Percentiles rank a stretch among this genome's conserved stretches.
Evolutionary conservation across 2,888 invertebrate species (phyloP).

Genomic region (Acronicta leporina): DNA sequence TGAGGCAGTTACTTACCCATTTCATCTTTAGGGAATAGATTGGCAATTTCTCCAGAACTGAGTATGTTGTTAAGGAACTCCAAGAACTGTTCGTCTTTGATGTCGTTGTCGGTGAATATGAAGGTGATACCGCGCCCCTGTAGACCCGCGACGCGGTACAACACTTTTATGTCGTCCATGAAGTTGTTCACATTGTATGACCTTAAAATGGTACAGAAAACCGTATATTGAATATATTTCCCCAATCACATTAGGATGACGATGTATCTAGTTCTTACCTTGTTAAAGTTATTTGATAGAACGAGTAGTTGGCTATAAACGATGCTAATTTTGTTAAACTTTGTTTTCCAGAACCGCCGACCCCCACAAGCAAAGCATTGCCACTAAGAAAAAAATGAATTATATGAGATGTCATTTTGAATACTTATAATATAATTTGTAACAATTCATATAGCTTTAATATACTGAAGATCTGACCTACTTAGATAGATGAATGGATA

Average conservation of each 20-base stretch:
- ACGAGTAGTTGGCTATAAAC: conserved; percentile 94
- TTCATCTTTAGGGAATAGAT: conserved; percentile 96
- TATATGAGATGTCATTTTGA: no score
- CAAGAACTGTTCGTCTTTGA: conserved; percentile 96
- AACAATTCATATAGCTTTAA: no score
- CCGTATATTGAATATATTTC: background rate
- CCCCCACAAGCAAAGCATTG: conserved; percentile 95
- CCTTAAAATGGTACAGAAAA: conserved; percentile 77
- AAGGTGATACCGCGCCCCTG: conserved; percentile 94
- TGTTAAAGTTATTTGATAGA: conserved; percentile 95
- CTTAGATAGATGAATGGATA: background rate
- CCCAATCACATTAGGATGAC: background rate
- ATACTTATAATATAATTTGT: no score
- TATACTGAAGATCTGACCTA: no score
- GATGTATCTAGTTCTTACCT: conserved; percentile 83
- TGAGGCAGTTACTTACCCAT: conserved; percentile 90
- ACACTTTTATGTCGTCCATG: conserved; percentile 95
- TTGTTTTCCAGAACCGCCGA: conserved; percentile 97
- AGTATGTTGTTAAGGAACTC: conserved; percentile 96
- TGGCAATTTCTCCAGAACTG: conserved; percentile 96
- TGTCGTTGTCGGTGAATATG: conserved; percentile 97
- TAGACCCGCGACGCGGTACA: conserved; percentile 94
- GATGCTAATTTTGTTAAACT: conserved; percentile 95
- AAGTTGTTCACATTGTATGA: conserved; percentile 94
- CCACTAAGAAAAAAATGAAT: conserved; percentile 85